phyloP scores from a whole-genome alignment of 2,113 vertebrate genomes.

The Pluvianellus socialis region DNA sequence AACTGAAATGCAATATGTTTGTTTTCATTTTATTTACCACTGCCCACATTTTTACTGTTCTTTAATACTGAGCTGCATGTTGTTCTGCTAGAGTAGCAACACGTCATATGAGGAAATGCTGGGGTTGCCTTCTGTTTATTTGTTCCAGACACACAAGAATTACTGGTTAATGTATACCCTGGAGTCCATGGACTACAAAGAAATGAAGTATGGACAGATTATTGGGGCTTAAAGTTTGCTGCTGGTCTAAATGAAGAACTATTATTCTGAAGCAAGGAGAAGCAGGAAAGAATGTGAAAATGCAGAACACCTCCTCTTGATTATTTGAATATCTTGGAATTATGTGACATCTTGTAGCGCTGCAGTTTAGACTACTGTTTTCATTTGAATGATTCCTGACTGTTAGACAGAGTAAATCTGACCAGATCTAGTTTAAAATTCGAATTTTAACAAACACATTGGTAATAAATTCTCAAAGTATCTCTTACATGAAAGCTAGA shows the following conservation, averaged over 20 bases:
- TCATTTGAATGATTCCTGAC: not conserved
- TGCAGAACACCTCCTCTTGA: accelerated
- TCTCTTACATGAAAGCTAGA: not conserved
- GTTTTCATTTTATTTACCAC: not conserved
- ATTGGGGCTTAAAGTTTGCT: not conserved
- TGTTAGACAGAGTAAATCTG: not conserved
- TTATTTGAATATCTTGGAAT: not conserved
- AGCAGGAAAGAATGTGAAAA: not conserved
- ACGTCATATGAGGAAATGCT: not conserved
- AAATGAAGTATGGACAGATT: not conserved
- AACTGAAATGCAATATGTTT: not conserved
- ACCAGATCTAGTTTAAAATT: not conserved
- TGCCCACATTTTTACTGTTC: not conserved
- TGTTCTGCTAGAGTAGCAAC: not conserved
- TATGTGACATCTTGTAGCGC: not conserved
- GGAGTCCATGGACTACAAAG: not conserved
- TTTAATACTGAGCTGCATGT: not conserved
- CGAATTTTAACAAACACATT: not conserved
- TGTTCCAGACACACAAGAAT: not conserved
- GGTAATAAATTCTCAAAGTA: not conserved
- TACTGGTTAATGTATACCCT: not conserved
- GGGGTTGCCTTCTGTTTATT: not conserved
- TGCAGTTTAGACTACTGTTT: not conserved
- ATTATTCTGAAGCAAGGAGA: not conserved
- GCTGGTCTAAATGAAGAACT: not conserved